Conservation (phyloP, 2,113 vertebrate genomes). For the Terrapene triunguis region DNA sequence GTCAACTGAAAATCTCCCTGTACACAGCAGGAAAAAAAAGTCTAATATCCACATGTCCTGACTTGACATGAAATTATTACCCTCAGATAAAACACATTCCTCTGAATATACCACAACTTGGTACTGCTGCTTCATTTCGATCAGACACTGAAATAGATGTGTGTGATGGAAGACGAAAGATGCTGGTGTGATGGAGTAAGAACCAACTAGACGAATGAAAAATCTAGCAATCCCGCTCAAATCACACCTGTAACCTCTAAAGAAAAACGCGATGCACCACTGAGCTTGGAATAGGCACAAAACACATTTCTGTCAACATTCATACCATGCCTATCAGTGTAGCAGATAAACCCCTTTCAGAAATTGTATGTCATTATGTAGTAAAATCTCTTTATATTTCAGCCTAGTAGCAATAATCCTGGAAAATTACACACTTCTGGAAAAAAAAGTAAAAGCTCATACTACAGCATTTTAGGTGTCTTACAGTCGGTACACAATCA, state of each 20-base stretch:
- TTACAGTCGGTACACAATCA: fast-evolving
- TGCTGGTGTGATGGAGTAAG: fast-evolving
- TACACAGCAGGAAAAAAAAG: not conserved
- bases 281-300: not conserved
- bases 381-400: too few relatives aligned
- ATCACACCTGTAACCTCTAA: not conserved
- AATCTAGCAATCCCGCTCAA: not conserved
- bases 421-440: too few relatives aligned
- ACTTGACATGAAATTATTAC: too few relatives aligned
- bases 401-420: too few relatives aligned
- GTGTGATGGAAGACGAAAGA: fast-evolving
- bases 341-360: fast-evolving
- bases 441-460: not conserved
- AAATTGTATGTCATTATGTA: not conserved
- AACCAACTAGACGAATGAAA: not conserved
- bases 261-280: not conserved
- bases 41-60: not conserved
- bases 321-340: not conserved
- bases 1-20: too few relatives aligned
- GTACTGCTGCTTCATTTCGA: not conserved
- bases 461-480: not conserved
- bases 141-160: fast-evolving
- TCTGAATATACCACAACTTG: not conserved
- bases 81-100: not conserved
- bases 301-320: not conserved